Evolutionary conservation across 2,113 vertebrate genomes (phyloP).

Genomic region (Xerus inauris): DNA sequence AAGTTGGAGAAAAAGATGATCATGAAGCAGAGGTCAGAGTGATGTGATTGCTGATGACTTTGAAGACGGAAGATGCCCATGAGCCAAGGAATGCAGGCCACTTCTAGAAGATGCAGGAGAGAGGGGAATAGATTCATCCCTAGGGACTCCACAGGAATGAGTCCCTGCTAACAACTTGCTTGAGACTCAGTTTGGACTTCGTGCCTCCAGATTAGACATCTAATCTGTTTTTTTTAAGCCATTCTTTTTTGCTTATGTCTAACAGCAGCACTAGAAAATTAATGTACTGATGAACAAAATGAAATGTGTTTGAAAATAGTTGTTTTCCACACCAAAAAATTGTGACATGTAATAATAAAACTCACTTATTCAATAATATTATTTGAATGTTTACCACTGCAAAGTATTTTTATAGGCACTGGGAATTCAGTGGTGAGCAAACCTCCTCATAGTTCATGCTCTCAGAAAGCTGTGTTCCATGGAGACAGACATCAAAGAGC

Average conservation of each 20-base stretch:
- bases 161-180: not conserved
- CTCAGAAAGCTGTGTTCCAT: not conserved
- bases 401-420: not conserved
- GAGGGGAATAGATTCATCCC: not conserved
- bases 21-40: not conserved
- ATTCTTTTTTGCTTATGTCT: not conserved
- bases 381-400: not conserved
- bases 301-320: constrained; percentile 27
- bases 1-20: not conserved
- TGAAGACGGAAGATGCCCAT: not conserved
- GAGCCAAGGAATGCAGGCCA: not conserved
- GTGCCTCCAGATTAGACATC: not conserved
- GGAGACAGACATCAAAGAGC: not conserved
- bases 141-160: not conserved
- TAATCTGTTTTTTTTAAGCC: constrained; percentile 15
- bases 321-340: not conserved
- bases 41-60: not conserved
- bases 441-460: not conserved
- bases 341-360: not conserved
- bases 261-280: not conserved
- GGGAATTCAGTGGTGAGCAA: not conserved
- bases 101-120: not conserved
- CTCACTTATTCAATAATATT: not conserved
- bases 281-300: not conserved
- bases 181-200: not conserved